These are phyloP conservation scores for Acanthisitta chloris DNA, from an alignment of 2,113 vertebrate genomes.

Conservation along the genomic window DNA sequence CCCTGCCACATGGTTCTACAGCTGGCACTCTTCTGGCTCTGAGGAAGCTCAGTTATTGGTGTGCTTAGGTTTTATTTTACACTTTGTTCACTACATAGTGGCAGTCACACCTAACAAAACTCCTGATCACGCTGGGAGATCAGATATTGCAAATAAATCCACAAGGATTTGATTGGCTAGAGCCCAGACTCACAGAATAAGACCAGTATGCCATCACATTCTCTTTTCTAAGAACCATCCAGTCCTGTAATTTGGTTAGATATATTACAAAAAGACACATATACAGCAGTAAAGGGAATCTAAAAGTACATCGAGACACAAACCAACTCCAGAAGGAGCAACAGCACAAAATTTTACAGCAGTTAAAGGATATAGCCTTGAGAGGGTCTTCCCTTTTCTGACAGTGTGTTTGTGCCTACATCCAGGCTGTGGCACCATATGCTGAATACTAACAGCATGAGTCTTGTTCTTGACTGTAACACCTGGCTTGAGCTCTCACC, in stretches of 20 bases:
- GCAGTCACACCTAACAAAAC: background rate
- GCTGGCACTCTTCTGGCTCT: background rate
- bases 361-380: background rate
- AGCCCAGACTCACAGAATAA: background rate
- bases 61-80: background rate
- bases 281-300: background rate
- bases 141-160: background rate
- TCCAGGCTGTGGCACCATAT: background rate
- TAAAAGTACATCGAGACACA: background rate
- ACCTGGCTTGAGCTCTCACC: background rate
- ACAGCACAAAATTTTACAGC: background rate
- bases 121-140: background rate
- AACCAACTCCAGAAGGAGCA: background rate
- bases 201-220: background rate
- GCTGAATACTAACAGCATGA: background rate
- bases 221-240: background rate
- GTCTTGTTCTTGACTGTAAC: background rate
- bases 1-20: background rate
- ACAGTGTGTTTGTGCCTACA: background rate
- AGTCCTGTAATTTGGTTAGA: background rate
- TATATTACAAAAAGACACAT: background rate
- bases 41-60: background rate
- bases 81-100: background rate
- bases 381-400: background rate
- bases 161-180: background rate